Percentiles rank a stretch among this genome's conserved stretches.
Evolutionary conservation across 37 sponge, comb jelly and placozoan genomes (phyloP).

Genomic region (Cladorhizidae sp.): DNA sequence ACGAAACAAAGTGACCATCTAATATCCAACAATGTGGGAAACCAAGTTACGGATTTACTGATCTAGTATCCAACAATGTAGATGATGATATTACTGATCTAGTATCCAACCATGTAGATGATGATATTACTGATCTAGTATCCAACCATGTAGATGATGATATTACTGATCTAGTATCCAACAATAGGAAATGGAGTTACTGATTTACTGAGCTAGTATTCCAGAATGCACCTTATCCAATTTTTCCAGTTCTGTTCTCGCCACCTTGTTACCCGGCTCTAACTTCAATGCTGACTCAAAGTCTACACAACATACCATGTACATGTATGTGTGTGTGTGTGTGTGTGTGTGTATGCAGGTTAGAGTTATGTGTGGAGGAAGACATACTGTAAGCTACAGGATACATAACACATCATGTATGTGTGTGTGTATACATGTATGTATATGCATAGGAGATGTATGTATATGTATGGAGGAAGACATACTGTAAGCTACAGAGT

Average conservation of each 20-base stretch:
- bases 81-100: not conserved
- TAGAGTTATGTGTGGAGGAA: too few relatives aligned
- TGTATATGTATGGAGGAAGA: too few relatives aligned
- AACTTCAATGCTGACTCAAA: slow-evolving; percentile 54
- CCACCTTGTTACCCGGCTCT: slow-evolving; percentile 76
- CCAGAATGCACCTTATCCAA: slow-evolving; percentile 30
- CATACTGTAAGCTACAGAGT: too few relatives aligned
- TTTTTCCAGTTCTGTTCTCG: slow-evolving; percentile 55
- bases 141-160: too few relatives aligned
- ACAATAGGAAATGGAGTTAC: too few relatives aligned
- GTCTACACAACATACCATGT: slow-evolving; percentile 34
- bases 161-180: too few relatives aligned
- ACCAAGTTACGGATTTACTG: not conserved
- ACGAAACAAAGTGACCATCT: not conserved
- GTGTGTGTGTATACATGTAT: not conserved
- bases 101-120: not conserved
- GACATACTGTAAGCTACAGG: too few relatives aligned
- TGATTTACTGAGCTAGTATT: too few relatives aligned
- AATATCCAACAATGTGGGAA: not conserved
- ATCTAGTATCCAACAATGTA: not conserved
- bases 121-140: too few relatives aligned
- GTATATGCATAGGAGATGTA: slow-evolving; percentile 15
- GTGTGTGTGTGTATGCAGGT: slow-evolving; percentile 8
- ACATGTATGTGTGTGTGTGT: not conserved
- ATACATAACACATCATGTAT: too few relatives aligned